Base-by-base conservation (phyloP, 2,797 vertebrate species). In the Crocodylus rhombifer region DNA sequence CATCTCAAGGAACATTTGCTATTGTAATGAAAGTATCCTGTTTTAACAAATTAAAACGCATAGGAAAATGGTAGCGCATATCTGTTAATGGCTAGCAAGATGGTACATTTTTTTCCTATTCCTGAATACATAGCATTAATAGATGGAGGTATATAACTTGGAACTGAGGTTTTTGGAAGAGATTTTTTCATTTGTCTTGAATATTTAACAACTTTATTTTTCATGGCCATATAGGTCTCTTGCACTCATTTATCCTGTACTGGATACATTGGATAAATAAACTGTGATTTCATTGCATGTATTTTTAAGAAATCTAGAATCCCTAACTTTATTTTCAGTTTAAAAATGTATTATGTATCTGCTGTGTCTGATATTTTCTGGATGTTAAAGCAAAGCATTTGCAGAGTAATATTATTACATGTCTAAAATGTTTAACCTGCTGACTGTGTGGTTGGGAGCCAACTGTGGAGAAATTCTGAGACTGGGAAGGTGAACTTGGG, bases 391-490 rank as follows among this genome's bases (percentile, higher is more conserved):
- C 76, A 20, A 71, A 76, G 3, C 80, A 23, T 36, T 30, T 77
- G 12, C 74, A 79, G 51, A 30, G 74, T 62, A 84, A 65, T 80
- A 33, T 6, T 82, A 11, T 76, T 64, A 33, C 57, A 51, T 55
- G 65, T n/a, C 85, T 92, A 86, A 79, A 60, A 51, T 75, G 58
- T 36, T 79, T 5, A 84, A 3, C 86, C 88, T 92, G 28, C 67
- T 80, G 17, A 74, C 69, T 14, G 1, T 89, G 8, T 82, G 33
- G 84, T 94, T 60, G 84, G 11, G 60, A 84, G 69, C 10, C 69
- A 82, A 89, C 86, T 14, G 9, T 80, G 73, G 82, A 84, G n/a
- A 55, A 84, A 69, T 92, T 89, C 26, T 78, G 80, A 76, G 14
- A 51, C 76, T 86, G 7, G 0, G 62, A 78, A 67, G 42, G 58